phyloP scores from a whole-genome alignment of 2,797 vertebrate species.

The Coregonus sp. region DNA sequence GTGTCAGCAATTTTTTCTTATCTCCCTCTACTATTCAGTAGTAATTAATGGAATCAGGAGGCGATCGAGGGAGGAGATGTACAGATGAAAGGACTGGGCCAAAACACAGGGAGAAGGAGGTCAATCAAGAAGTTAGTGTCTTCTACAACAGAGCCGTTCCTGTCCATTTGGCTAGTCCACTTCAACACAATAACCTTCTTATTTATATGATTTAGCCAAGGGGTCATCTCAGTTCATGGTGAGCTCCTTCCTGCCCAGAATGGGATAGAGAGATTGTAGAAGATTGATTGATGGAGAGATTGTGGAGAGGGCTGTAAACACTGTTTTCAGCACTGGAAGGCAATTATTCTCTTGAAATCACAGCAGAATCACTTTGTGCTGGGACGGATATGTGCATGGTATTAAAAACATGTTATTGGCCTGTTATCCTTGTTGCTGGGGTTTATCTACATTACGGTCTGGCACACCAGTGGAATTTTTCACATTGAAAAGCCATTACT shows the following conservation, averaged over 20 bases:
- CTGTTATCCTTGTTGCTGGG: background rate
- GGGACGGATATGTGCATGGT: slow-evolving; percentile 6
- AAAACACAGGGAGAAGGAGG: slow-evolving; percentile 26
- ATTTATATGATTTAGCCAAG: background rate
- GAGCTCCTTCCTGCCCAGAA: background rate
- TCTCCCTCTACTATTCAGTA: slow-evolving; percentile 45
- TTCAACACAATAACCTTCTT: background rate
- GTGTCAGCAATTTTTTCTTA: slow-evolving; percentile 60
- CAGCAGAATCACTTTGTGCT: slow-evolving; percentile 19
- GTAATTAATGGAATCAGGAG: slow-evolving; percentile 52
- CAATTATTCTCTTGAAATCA: slow-evolving; percentile 30
- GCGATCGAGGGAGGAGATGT: slow-evolving; percentile 25
- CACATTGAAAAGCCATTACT: slow-evolving; percentile 51
- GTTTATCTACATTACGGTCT: slow-evolving; percentile 19
- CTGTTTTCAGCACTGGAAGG: background rate
- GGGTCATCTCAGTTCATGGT: background rate
- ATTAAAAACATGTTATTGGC: slow-evolving; percentile 34
- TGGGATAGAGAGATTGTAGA: background rate
- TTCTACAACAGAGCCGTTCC: background rate
- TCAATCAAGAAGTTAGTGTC: background rate
- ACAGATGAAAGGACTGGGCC: slow-evolving; percentile 18
- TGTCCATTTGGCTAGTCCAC: background rate
- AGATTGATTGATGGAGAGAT: background rate
- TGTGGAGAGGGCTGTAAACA: background rate
- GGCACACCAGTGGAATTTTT: slow-evolving; percentile 44